Conservation (phyloP, 1,140 invertebrate species). For the Gonatopus flavifemur region DNA sequence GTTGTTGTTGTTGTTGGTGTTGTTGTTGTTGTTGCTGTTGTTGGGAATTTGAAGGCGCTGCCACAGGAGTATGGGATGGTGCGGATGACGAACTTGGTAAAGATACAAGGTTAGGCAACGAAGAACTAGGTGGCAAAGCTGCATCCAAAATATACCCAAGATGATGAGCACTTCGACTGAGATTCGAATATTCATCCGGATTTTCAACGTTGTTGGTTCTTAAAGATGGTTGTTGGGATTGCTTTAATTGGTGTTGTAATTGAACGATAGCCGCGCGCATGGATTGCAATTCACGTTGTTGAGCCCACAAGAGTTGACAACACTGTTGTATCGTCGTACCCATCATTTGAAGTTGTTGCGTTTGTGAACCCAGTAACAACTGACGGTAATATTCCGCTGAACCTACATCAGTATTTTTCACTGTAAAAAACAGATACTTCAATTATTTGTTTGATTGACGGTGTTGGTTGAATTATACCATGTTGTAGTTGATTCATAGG, state of each 20-base stretch:
- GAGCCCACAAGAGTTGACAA: slow-evolving; percentile 65
- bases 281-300: slow-evolving; percentile 63
- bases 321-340: slow-evolving; percentile 65
- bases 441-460: not conserved
- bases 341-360: slow-evolving; percentile 65
- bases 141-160: slow-evolving; percentile 34
- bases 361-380: slow-evolving; percentile 57
- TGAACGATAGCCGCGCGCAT: slow-evolving; percentile 51
- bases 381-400: slow-evolving; percentile 48
- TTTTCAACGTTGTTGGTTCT: slow-evolving; percentile 24
- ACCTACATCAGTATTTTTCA: slow-evolving; percentile 5
- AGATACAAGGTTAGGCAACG: slow-evolving; percentile 46
- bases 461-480: slow-evolving; percentile 33
- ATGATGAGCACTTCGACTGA: slow-evolving; percentile 37
- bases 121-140: slow-evolving; percentile 43
- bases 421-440: not conserved
- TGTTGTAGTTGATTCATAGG: slow-evolving; percentile 35
- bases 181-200: slow-evolving; percentile 40
- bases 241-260: slow-evolving; percentile 42
- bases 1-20: slow-evolving; percentile 73
- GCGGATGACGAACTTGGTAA: slow-evolving; percentile 38
- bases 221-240: slow-evolving; percentile 26
- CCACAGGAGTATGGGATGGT: slow-evolving; percentile 24
- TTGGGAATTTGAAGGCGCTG: slow-evolving; percentile 22
- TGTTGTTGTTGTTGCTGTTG: slow-evolving; percentile 57